phyloP scores from a whole-genome alignment of 2,888 invertebrate species.

The Norana najaformis region DNA sequence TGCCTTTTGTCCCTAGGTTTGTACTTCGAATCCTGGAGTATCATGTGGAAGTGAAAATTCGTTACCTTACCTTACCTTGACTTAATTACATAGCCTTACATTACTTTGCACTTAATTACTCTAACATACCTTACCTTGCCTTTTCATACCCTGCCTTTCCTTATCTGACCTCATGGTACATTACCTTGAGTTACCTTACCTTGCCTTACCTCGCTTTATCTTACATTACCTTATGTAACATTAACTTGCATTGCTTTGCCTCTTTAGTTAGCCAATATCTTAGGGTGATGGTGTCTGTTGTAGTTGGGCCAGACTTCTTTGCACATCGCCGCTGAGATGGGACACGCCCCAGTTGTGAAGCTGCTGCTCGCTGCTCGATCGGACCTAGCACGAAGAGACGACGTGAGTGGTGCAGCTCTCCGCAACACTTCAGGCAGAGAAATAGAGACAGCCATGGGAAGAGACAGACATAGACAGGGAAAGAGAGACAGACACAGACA shows the following conservation, averaged over 20 bases:
- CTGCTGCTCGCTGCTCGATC: slow-evolving; percentile 64
- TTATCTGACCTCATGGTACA: neutral
- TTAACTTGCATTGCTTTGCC: neutral
- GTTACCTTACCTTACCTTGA: neutral
- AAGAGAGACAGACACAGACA: too few species aligned
- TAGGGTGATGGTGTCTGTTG: neutral
- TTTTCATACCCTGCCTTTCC: neutral
- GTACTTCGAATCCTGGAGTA: neutral
- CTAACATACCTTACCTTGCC: neutral
- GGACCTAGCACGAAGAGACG: neutral
- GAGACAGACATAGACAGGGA: neutral
- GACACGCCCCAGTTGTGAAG: slow-evolving; percentile 71
- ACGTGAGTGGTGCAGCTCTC: neutral
- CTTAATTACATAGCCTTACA: too few species aligned
- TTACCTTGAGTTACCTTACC: neutral
- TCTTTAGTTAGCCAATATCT: neutral
- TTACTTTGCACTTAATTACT: neutral
- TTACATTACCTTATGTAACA: neutral
- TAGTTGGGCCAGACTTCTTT: slow-evolving; percentile 74
- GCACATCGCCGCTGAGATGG: slow-evolving; percentile 76
- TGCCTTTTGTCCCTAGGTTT: neutral
- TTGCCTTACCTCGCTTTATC: neutral
- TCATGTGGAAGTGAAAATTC: neutral
- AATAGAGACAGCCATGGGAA: too few species aligned
- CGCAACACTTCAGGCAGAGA: too few species aligned